Evolutionary conservation across 2,797 vertebrate genomes (phyloP).

Genomic region (Oceanodroma leucorhoa): DNA sequence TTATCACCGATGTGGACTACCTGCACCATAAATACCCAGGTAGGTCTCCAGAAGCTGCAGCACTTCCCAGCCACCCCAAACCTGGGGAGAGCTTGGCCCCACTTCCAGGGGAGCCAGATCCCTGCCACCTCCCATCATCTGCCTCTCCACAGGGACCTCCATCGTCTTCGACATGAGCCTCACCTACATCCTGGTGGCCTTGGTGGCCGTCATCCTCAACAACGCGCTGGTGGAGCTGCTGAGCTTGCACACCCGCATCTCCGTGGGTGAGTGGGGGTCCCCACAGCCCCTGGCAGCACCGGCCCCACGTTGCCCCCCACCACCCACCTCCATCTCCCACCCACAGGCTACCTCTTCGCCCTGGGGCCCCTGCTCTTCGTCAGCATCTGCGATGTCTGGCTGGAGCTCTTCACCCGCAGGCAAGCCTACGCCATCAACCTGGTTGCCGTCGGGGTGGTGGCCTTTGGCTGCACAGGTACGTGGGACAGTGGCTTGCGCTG

Average conservation of each 20-base stretch:
- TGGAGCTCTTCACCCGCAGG: slow-evolving; percentile 87
- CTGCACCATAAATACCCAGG: slow-evolving; percentile 95
- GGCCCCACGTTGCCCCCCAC: accelerated
- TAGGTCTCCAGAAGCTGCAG: slow-evolving; percentile 38
- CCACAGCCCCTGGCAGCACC: accelerated
- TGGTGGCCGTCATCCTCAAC: slow-evolving; percentile 92
- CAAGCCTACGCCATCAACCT: slow-evolving; percentile 93
- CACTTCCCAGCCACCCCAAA: neutral
- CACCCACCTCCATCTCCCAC: neutral
- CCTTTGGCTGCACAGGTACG: slow-evolving; percentile 97
- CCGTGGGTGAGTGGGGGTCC: slow-evolving; percentile 81
- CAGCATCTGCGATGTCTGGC: slow-evolving; percentile 92
- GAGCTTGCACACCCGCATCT: slow-evolving; percentile 91
- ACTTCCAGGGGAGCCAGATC: neutral
- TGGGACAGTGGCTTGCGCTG: neutral
- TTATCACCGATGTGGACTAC: slow-evolving; percentile 96
- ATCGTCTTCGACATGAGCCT: slow-evolving; percentile 98
- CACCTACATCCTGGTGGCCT: slow-evolving; percentile 93
- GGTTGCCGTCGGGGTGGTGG: slow-evolving; percentile 91
- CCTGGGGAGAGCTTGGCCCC: accelerated
- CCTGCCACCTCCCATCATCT: neutral
- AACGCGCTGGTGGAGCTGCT: slow-evolving; percentile 92
- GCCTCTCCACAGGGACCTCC: slow-evolving; percentile 82
- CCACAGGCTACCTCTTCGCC: slow-evolving; percentile 90
- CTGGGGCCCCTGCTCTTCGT: slow-evolving; percentile 92